Conservation (phyloP, 2,113 vertebrate genomes). For the Himantopus leucocephalus region DNA sequence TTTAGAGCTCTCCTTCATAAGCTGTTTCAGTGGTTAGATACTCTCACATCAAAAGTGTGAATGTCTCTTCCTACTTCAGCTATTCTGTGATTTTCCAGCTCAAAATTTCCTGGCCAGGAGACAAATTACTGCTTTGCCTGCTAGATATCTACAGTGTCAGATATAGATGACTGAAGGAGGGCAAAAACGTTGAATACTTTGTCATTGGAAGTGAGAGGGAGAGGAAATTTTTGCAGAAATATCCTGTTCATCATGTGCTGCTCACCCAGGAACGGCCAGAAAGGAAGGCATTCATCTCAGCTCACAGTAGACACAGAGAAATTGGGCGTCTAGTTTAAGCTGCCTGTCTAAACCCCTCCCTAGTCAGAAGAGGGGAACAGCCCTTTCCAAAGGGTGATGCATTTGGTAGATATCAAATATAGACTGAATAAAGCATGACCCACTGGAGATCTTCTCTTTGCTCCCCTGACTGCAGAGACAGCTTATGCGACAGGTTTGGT, state of each 20-base stretch:
- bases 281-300: neutral
- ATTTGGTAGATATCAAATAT: too few relatives aligned
- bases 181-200: neutral
- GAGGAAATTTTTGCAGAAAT: neutral
- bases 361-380: too few relatives aligned
- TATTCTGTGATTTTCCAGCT: neutral
- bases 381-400: too few relatives aligned
- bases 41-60: neutral
- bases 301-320: neutral
- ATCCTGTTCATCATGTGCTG: neutral
- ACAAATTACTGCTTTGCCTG: neutral
- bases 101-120: neutral
- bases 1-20: neutral
- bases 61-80: neutral
- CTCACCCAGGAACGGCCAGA: neutral
- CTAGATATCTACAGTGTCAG: neutral
- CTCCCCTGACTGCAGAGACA: too few relatives aligned
- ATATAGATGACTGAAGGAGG: neutral
- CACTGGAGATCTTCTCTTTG: too few relatives aligned
- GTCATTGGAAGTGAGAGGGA: neutral
- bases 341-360: neutral
- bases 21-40: neutral
- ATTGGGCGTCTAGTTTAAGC: neutral
- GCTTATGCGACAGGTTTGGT: too few relatives aligned
- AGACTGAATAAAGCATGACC: too few relatives aligned